Conservation (phyloP, 2,888 invertebrate species). For the Criorhina ranunculi region DNA sequence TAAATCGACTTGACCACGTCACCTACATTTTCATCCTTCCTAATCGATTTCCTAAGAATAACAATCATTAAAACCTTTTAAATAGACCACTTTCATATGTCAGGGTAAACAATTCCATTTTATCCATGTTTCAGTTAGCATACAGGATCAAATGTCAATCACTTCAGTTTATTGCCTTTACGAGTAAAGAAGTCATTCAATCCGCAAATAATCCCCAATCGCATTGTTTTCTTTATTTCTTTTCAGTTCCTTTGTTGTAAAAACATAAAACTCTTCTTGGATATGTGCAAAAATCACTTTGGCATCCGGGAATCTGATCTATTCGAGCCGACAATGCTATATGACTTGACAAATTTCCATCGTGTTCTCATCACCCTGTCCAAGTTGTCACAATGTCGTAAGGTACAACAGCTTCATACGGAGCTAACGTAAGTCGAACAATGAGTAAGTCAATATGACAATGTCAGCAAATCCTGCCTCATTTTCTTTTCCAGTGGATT, state of each 20-base stretch:
- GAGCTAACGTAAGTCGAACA: conserved; percentile 89
- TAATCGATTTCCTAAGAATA: conserved; percentile 2
- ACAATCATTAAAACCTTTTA: neutral
- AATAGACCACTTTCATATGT: conserved; percentile 1
- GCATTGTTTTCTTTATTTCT: conserved; percentile 52
- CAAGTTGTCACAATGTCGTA: conserved; percentile 92
- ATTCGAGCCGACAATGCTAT: conserved; percentile 97
- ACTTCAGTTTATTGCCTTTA: conserved; percentile 39
- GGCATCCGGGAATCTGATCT: conserved; percentile 93
- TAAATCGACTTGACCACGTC: conserved; percentile 17
- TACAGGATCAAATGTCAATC: conserved; percentile 58
- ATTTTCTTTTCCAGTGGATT: conserved; percentile 88
- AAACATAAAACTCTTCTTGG: conserved; percentile 96
- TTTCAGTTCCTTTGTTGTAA: conserved; percentile 97
- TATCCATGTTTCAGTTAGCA: neutral
- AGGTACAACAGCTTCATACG: conserved; percentile 85
- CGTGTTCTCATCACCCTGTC: conserved; percentile 96
- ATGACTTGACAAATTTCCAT: conserved; percentile 97
- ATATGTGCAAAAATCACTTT: conserved; percentile 93
- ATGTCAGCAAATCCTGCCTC: neutral
- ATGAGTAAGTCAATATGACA: conserved; percentile 9
- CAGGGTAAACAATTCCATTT: conserved; percentile 33
- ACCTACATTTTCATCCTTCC: neutral
- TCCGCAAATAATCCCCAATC: conserved; percentile 24
- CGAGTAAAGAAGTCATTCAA: conserved; percentile 26